Base-by-base conservation (phyloP, 2,888 invertebrate species). In the Ectemnius continuus region DNA sequence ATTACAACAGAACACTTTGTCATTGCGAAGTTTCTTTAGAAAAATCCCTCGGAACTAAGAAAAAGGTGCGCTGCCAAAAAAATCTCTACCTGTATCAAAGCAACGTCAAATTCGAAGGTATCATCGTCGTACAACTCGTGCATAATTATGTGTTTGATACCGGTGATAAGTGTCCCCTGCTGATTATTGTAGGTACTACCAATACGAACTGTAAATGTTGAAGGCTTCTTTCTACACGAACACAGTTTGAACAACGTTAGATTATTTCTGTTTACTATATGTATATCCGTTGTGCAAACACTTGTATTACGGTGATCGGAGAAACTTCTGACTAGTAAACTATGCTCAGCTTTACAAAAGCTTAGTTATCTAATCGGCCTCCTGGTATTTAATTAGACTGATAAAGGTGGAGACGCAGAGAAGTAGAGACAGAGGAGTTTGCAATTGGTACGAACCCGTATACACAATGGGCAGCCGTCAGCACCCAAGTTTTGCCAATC, bases 81-180 rank as follows among this genome's bases (percentile, higher is more conserved):
- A 23, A 14, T 14, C 20, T 70, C 20, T 63, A 91, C 90, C 87
- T 91, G 84, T 23, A 92, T 65, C 28, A 92, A 70, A 4, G 91
- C 89, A 16, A 92, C 90, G 48, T 92, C 92, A 69, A 91, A 92
- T 80, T 93, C 92, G 11, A 86, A 86, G 0, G 88, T 90, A 0
- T 14, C n/a, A 0, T 77, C 20, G 69, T 83, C 76, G 79, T 90
- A 92, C 0, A 61, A 16, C 6, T 89, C 86, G 57, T 91, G 92
- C 28, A 82, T 76, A n/a, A 91, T 85, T 18, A 90, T 81, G 2
- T 81, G 78, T 46, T 83, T 80, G 3, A 91, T 70, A 80, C 67
- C 58, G 28, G 70, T 61, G n/a, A 85, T 73, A 8, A 77, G 13
- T 5, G 0, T 18, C n/a, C 78, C 70, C 28, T 78, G 88, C 1